Base-by-base conservation (phyloP, 2,113 vertebrate species). In the Corydoras maculifer region DNA sequence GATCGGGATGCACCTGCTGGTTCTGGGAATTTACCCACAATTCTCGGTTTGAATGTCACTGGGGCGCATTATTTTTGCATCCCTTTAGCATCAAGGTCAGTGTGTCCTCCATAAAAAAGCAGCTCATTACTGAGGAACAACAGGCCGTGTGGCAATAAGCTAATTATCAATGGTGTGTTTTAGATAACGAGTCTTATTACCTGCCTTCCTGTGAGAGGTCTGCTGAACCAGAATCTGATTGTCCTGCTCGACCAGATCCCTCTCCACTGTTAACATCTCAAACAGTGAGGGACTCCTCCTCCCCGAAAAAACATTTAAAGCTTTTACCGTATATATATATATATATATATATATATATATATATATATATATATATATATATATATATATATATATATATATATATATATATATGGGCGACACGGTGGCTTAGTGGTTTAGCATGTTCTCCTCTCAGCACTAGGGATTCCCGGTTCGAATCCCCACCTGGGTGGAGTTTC, bases 81-180 rank as follows among this genome's bases (percentile, higher is more conserved):
- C 68, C 76, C 75, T 55, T 68, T 72, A 53, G 58, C 73, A 69
- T 73, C 74, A 83, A 83, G 82, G 82, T 83, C 78, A 81, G 31
- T 35, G 67, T 75, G 75, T 72, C 76, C 78, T 81, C 67, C 78
- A 77, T 83, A 71, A 74, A 80, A 81, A 80, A 81, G 43, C 60
- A 25, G 68, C 75, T 83, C 75, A 83, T 83, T 83, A 83, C 73
- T 72, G 78, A 80, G 77, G 75, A 81, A 78, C 82, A 83, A 83
- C 78, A 80, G 76, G 74, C 77, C 74, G 75, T 72, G 70, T 78
- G 69, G 77, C 68, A 74, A 77, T 83, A 83, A 83, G 74, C 82
- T 79, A 80, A 83, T 83, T 83, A 83, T 81, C 80, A 76, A 72
- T 75, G 76, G 76, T 76, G 75, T 78, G 78, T 77, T 77, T 80